Conservation (phyloP, 1,140 invertebrate genomes). For the Meloidogyne hapla region DNA sequence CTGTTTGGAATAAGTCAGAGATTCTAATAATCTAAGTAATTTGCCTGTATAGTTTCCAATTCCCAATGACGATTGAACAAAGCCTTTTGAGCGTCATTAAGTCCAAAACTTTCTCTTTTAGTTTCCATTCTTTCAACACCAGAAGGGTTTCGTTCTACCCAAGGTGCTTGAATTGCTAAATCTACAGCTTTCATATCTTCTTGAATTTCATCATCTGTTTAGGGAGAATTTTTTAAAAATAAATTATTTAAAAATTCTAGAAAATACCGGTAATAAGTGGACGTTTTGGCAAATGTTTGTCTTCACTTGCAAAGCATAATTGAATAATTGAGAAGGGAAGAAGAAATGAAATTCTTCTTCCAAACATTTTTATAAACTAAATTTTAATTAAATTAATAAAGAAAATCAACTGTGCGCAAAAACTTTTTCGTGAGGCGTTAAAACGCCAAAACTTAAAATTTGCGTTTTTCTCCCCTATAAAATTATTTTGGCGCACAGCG, state of each 20-base stretch:
- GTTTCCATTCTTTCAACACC: conserved; percentile 9
- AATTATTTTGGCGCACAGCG: no score
- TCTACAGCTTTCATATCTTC: conserved; percentile 20
- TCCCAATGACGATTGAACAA: conserved; percentile 20
- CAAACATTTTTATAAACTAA: neutral
- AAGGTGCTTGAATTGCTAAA: conserved; percentile 11
- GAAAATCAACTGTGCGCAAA: no score
- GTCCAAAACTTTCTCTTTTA: neutral
- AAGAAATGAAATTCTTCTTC: conserved; percentile 6
- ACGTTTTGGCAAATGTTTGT: neutral
- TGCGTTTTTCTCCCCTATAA: no score
- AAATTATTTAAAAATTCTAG: neutral
- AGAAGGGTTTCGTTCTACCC: neutral
- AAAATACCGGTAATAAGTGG: neutral
- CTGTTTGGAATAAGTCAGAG: no score
- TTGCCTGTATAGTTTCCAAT: conserved; percentile 16
- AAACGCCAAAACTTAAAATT: no score
- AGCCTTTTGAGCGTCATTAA: conserved; percentile 18
- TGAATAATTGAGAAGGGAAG: neutral
- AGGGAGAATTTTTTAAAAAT: neutral
- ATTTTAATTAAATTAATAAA: no score
- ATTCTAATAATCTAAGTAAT: neutral
- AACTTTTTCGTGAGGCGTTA: no score
- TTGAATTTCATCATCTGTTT: conserved; percentile 11
- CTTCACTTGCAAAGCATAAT: neutral